Percentiles rank a stretch among this genome's conserved stretches.
phyloP scores from a whole-genome alignment of 2,888 invertebrate species.

The Dryadula phaetusa region DNA sequence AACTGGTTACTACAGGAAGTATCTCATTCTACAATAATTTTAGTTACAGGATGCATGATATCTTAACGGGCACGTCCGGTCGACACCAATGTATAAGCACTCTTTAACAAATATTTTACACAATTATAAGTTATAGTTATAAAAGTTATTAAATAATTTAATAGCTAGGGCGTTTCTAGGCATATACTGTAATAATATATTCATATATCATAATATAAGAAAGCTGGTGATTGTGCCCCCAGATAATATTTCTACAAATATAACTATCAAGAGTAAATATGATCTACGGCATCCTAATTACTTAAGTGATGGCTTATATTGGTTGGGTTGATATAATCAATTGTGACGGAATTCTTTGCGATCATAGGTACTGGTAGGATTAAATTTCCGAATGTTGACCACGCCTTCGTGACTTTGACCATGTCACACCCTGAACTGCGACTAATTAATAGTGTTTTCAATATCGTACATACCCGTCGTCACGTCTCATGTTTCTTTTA shows the following conservation, averaged over 20 bases:
- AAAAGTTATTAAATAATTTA: neutral
- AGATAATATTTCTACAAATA: neutral
- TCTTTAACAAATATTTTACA: constrained; percentile 12
- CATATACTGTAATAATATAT: too few species aligned
- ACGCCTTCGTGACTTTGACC: constrained; percentile 61
- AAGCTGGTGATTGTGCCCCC: too few species aligned
- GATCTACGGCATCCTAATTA: constrained; percentile 71
- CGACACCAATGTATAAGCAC: constrained; percentile 40
- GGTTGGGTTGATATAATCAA: constrained; percentile 69
- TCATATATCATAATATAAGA: too few species aligned
- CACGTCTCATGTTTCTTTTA: constrained; percentile 67
- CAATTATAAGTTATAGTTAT: neutral
- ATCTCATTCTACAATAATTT: constrained; percentile 62
- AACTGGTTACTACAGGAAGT: constrained; percentile 51
- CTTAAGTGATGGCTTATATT: constrained; percentile 70
- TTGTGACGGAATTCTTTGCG: constrained; percentile 65
- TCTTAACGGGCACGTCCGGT: constrained; percentile 65
- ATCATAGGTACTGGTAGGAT: constrained; percentile 68
- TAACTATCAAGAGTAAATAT: constrained; percentile 55
- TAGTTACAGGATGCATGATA: constrained; percentile 64
- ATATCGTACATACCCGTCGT: constrained; percentile 56
- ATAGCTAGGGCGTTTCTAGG: too few species aligned
- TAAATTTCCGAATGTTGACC: constrained; percentile 81
- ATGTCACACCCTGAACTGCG: constrained; percentile 64
- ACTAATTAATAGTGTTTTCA: constrained; percentile 81